These are phyloP conservation scores for Mungos mungo DNA, from an alignment of 2,113 vertebrate species.

Conservation along the genomic window DNA sequence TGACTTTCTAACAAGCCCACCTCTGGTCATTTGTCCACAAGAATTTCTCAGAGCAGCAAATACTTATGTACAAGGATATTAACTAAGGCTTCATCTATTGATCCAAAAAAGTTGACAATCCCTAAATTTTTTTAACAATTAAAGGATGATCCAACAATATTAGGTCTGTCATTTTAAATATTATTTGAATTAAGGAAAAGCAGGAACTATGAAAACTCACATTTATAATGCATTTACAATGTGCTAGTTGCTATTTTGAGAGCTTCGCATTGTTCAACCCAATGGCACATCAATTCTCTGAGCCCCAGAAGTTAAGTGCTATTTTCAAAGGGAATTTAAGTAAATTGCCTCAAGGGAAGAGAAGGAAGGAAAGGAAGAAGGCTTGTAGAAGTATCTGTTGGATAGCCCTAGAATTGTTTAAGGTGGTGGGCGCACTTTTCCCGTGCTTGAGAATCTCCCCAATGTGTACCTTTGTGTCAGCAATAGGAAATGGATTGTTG, in stretches of 20 bases:
- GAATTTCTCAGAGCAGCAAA: constrained; percentile 34
- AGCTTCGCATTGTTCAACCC: neutral
- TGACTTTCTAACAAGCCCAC: constrained; percentile 39
- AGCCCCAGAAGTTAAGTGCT: neutral
- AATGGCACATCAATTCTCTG: neutral
- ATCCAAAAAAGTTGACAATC: neutral
- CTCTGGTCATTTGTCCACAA: constrained; percentile 34
- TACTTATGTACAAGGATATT: neutral
- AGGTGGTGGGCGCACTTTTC: too few relatives aligned
- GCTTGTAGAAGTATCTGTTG: neutral
- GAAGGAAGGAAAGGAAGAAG: neutral
- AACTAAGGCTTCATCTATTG: neutral
- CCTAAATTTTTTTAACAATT: neutral
- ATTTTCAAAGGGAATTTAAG: neutral
- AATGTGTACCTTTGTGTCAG: neutral
- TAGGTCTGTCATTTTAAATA: constrained; percentile 16
- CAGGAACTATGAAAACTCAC: neutral
- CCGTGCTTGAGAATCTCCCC: neutral
- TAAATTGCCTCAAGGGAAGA: neutral
- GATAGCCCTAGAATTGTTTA: neutral
- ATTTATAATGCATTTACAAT: neutral
- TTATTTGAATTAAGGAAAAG: neutral
- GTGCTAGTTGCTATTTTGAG: neutral
- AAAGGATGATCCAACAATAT: neutral
- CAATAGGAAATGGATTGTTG: neutral